Evolutionary conservation across 2,113 vertebrate genomes (phyloP).

Genomic region (Sinocyclocheilus grahami): DNA sequence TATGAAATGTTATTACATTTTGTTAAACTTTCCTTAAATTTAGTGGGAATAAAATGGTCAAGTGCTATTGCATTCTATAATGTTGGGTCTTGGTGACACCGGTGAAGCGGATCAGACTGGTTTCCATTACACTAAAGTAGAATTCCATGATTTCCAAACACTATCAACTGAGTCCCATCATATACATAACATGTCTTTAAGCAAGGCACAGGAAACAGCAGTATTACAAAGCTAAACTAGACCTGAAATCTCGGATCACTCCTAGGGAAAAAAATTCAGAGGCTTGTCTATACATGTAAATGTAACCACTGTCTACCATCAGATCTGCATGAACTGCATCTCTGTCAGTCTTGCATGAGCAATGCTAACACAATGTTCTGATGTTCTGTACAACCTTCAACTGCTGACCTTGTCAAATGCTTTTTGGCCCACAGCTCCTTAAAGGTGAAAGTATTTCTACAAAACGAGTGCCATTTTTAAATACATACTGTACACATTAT

Average conservation of each 20-base stretch:
- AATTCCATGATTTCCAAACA: background rate
- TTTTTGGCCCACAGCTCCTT: constrained; percentile 42
- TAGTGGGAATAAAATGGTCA: background rate
- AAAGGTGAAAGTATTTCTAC: background rate
- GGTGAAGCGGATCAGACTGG: constrained; percentile 54
- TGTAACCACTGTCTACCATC: background rate
- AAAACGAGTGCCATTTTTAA: background rate
- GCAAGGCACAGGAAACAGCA: background rate
- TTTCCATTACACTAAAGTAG: constrained; percentile 43
- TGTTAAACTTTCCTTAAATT: background rate
- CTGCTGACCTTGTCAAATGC: constrained; percentile 56
- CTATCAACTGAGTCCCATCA: background rate
- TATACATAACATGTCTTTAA: background rate
- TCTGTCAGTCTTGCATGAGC: background rate
- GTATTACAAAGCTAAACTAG: background rate
- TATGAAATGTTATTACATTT: background rate
- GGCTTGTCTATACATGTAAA: background rate
- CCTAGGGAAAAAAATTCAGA: background rate
- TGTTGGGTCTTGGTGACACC: constrained; percentile 18
- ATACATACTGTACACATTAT: background rate
- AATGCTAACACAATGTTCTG: constrained; percentile 5
- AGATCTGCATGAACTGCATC: background rate
- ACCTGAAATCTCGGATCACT: background rate
- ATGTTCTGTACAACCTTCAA: constrained; percentile 25
- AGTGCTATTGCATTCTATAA: background rate